Evolutionary conservation across 2,113 vertebrate species (phyloP).

Genomic region (Antechinus flavipes): DNA sequence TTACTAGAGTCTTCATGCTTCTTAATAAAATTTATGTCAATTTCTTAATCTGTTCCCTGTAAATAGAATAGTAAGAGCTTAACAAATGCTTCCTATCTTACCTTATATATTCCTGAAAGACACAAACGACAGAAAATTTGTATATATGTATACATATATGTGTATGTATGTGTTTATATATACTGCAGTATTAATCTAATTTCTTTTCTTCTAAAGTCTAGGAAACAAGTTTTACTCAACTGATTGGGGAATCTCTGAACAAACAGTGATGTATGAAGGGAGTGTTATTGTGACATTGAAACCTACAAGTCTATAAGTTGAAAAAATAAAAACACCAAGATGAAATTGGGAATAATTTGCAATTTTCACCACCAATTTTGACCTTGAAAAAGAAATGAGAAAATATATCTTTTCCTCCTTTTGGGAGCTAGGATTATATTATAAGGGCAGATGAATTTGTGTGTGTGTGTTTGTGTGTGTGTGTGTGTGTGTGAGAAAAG

Average conservation of each 20-base stretch:
- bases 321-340: not conserved
- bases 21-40: not conserved
- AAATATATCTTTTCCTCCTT: not conserved
- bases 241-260: not conserved
- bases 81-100: not conserved
- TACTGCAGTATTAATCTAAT: not conserved
- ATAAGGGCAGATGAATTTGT: not conserved
- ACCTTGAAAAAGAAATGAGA: not conserved
- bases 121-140: not conserved
- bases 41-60: not conserved
- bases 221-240: not conserved
- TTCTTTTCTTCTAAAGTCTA: not conserved
- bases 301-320: not conserved
- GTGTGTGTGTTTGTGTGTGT: no score
- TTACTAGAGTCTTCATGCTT: not conserved
- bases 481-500: no score
- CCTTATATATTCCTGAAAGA: not conserved
- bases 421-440: not conserved
- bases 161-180: not conserved
- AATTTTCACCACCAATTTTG: not conserved
- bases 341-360: not conserved
- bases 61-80: not conserved
- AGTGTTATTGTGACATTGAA: not conserved
- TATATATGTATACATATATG: no score
- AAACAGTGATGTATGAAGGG: not conserved